phyloP scores from a whole-genome alignment of 2,113 vertebrate genomes.

The Pyxicephalus adspersus region DNA sequence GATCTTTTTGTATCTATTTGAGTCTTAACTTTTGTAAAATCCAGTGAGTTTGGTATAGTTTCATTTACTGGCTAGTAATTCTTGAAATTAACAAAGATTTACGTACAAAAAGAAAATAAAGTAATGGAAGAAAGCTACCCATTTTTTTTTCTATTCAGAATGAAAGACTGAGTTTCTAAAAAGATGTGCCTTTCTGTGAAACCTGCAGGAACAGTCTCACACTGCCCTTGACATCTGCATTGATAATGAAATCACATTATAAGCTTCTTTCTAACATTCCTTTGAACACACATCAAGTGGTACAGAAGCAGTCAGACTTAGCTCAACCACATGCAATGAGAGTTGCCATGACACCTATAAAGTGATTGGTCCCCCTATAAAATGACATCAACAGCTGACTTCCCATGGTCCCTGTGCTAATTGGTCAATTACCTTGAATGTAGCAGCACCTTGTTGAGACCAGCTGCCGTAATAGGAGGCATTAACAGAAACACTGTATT shows the following conservation, averaged over 20 bases:
- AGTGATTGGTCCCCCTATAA: constrained; percentile 46
- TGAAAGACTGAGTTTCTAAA: not conserved
- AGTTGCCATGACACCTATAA: constrained; percentile 53
- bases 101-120: too few species aligned
- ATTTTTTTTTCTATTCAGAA: not conserved
- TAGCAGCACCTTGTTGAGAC: constrained; percentile 55
- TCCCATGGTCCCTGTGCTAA: constrained; percentile 39
- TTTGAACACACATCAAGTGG: constrained; percentile 54
- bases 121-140: too few species aligned
- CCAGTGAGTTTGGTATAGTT: too few species aligned
- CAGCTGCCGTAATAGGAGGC: constrained; percentile 52
- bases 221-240: constrained; percentile 53
- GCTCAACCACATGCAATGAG: constrained; percentile 48
- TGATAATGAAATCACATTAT: constrained; percentile 53
- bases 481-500: constrained; percentile 53
- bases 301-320: constrained; percentile 26
- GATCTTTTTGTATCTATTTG: too few species aligned
- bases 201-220: constrained; percentile 14
- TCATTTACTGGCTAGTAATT: too few species aligned
- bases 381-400: constrained; percentile 54
- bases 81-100: too few species aligned
- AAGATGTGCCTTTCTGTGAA: constrained; percentile 12
- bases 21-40: too few species aligned
- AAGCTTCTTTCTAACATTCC: constrained; percentile 47
- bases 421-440: constrained; percentile 56